Base-by-base conservation (phyloP, 1,140 invertebrate species). In the Drosophila nigrodunni region DNA sequence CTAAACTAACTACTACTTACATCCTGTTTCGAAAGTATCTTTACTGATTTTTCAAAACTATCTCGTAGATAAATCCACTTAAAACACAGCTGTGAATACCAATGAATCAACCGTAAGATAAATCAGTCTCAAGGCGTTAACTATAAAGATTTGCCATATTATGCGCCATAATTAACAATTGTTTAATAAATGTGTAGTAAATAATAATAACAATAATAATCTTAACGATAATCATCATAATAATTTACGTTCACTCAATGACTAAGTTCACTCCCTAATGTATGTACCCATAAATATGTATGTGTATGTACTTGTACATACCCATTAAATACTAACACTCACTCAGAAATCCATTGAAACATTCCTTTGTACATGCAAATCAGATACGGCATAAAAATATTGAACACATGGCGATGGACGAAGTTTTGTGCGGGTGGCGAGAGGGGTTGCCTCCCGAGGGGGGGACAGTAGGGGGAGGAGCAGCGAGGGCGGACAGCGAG, bases 301-400 rank as follows among this genome's bases (percentile, higher is more conserved):
- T 61, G 11, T 43, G 21, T 46, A 25, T 60, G 13, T 65, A 46
- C 21, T 4, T 7, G 11, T 60, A 35, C 58, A 34, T 73, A 49
- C 47, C 71, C 65, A 74, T 74, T 74, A 58, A 75, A 71, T 18
- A 59, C 65, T 30, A 41, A 75, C n/a, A 71, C 68, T 61, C 37
- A 73, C 18, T 35, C 61, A 62, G 30, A 30, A 30, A 75, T 44
- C 55, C 67, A 75, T 64, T 68, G n/a, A 47, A 54, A 65, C 62
- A 65, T 65, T 65, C 62, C 62, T 65, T 65, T 54, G 75, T 80
- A 78, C 80, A 88, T 79, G 67, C 72, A 86, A 88, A 88, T 88
- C 83, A 88, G 83, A 88, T 88, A 88, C 73, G 83, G 85, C 80
- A 88, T 83, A 62, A 74, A 88, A 83, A 88, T 88, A 88, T 88